Conservation (phyloP, 1,140 invertebrate species). For the Papilio aristodemus region DNA sequence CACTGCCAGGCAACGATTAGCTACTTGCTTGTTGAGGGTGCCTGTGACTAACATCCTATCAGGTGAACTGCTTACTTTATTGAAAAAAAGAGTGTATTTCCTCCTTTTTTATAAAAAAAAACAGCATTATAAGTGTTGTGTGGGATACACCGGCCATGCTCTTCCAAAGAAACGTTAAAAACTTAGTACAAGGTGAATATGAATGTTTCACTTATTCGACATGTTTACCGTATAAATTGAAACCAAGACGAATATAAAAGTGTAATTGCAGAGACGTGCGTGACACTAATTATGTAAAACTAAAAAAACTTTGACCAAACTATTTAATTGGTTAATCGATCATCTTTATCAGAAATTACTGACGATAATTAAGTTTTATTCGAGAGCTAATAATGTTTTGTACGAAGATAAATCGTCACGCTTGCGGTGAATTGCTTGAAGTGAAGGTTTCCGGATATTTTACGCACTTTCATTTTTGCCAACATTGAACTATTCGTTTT, state of each 20-base stretch:
- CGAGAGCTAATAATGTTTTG: neutral
- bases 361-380: conserved; percentile 14
- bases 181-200: neutral
- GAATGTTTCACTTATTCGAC: neutral
- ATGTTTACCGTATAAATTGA: neutral
- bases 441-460: neutral
- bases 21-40: too few relatives aligned
- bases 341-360: conserved; percentile 12
- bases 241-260: neutral
- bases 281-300: conserved; percentile 1
- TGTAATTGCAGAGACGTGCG: neutral
- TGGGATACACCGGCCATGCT: neutral
- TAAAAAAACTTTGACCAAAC: neutral
- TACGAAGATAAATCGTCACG: conserved; percentile 3
- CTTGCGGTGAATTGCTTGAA: conserved; percentile 1
- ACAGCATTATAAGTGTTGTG: neutral
- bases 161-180: neutral
- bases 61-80: too few relatives aligned
- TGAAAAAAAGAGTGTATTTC: too few relatives aligned
- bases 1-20: too few relatives aligned
- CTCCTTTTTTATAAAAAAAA: too few relatives aligned
- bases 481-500: neutral
- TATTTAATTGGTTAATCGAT: conserved; percentile 14
- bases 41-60: too few relatives aligned
- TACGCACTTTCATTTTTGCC: neutral